Evolutionary conservation across 2,888 invertebrate genomes (phyloP).

Genomic region (Cryptus armator): DNA sequence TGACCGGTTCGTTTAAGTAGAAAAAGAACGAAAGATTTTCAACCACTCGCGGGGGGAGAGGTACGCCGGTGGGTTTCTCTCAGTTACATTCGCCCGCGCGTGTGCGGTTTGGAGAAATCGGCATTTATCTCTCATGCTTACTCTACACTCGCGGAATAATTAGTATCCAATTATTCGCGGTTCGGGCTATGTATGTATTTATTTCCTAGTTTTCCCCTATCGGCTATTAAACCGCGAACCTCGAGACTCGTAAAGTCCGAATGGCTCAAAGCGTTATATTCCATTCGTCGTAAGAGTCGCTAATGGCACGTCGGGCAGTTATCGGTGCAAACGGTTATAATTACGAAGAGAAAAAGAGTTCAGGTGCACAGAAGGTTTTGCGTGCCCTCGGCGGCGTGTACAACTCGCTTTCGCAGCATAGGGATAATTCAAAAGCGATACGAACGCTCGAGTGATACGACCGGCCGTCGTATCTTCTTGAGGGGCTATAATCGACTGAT

Average conservation of each 20-base stretch:
- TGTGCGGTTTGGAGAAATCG: conserved; percentile 26
- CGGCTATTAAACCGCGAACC: neutral
- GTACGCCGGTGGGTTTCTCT: neutral
- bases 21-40: conserved; percentile 1
- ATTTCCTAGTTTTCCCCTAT: conserved; percentile 35
- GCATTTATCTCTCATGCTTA: conserved; percentile 17
- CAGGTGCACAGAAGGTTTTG: neutral
- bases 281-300: neutral
- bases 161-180: conserved; percentile 37
- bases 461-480: too few species aligned
- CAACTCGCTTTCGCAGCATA: neutral
- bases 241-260: conserved; percentile 2
- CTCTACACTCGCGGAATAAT: conserved; percentile 10
- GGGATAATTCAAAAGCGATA: too few species aligned
- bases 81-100: neutral
- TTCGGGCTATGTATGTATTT: neutral
- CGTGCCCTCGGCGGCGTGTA: neutral
- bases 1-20: conserved; percentile 15
- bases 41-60: neutral
- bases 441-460: too few species aligned
- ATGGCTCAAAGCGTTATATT: neutral
- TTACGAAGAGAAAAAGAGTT: neutral
- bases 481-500: too few species aligned
- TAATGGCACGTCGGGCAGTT: neutral
- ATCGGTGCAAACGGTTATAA: neutral